Evolutionary conservation across 2,797 vertebrate species (phyloP).

Genomic region (Coluber constrictor): DNA sequence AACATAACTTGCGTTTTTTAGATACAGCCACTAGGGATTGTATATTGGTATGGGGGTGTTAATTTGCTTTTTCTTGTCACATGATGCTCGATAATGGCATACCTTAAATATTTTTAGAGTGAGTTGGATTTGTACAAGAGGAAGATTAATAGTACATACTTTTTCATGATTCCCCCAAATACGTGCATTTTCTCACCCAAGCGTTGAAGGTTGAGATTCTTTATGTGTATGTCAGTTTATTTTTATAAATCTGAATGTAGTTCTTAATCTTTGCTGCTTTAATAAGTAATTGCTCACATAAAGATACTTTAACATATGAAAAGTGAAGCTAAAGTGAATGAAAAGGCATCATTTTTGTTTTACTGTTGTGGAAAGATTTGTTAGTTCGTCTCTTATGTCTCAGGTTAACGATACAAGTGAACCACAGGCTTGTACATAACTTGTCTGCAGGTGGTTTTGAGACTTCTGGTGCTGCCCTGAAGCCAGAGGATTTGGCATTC

Average conservation of each 20-base stretch:
- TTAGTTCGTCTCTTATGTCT: background rate
- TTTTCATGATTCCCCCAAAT: background rate
- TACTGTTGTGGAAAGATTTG: background rate
- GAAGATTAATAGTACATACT: background rate
- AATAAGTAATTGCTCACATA: constrained; percentile 38
- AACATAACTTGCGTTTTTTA: background rate
- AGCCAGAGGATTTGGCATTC: constrained; percentile 21
- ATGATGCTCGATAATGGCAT: background rate
- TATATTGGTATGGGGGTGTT: background rate
- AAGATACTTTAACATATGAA: constrained; percentile 49
- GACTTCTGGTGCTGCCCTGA: background rate
- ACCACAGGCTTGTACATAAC: background rate
- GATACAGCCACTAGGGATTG: fast-evolving
- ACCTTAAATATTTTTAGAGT: background rate
- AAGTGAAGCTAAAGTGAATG: constrained; percentile 42
- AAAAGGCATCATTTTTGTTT: constrained; percentile 14
- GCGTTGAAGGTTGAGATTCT: background rate
- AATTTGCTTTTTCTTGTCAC: constrained; percentile 9
- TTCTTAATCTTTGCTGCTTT: constrained; percentile 44
- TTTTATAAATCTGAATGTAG: constrained; percentile 32
- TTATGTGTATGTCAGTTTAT: background rate
- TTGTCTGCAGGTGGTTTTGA: background rate
- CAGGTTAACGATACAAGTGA: background rate
- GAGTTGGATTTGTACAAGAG: constrained; percentile 9
- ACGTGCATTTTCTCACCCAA: background rate